A percentile compares a stretch with the other conserved stretches of the same genome.
phyloP scores from a whole-genome alignment of 2,113 vertebrate genomes.

The Actenoides hombroni region DNA sequence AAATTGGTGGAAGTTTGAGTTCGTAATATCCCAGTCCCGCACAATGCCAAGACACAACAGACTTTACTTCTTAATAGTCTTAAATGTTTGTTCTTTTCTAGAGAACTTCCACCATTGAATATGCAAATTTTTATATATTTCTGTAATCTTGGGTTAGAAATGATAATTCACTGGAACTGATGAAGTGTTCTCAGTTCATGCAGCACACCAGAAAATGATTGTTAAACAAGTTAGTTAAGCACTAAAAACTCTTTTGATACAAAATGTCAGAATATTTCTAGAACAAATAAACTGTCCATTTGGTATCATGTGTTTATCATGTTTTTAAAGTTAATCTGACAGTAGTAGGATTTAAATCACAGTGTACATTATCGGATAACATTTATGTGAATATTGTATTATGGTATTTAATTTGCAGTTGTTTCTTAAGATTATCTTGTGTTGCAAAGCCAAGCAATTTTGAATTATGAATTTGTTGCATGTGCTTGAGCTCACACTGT shows the following conservation, averaged over 20 bases:
- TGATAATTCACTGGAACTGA: neutral
- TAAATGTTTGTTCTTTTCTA: neutral
- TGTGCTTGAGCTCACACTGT: neutral
- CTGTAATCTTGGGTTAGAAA: slow-evolving; percentile 22
- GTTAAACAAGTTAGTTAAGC: neutral
- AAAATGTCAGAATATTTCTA: neutral
- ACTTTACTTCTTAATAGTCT: neutral
- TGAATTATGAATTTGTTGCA: neutral
- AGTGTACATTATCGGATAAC: neutral
- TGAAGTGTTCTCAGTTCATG: neutral
- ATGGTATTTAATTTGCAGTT: neutral
- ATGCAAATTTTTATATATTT: neutral
- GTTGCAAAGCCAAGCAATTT: slow-evolving; percentile 1
- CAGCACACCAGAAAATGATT: neutral
- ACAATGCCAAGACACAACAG: neutral
- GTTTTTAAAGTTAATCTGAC: slow-evolving; percentile 12
- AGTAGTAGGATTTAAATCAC: slow-evolving; percentile 21
- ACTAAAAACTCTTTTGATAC: slow-evolving; percentile 6
- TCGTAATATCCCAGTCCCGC: neutral
- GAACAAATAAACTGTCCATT: neutral
- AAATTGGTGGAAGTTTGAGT: neutral
- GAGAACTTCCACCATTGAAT: neutral
- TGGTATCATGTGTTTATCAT: neutral
- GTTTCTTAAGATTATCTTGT: neutral
- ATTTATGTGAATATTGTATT: neutral